Evolutionary conservation across 2,888 invertebrate genomes (phyloP).

Genomic region (Mimachlamys varia): DNA sequence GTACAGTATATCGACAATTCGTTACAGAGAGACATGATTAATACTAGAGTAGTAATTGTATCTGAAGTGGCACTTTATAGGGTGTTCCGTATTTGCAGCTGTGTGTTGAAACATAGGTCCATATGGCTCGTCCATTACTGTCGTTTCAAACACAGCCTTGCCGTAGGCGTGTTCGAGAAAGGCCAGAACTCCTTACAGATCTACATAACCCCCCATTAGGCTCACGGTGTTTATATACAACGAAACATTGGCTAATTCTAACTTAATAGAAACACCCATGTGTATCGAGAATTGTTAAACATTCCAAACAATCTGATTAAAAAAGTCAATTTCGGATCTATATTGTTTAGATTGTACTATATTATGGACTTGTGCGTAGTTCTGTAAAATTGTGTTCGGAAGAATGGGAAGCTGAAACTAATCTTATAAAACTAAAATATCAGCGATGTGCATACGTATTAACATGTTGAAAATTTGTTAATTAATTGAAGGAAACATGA

Average conservation of each 20-base stretch:
- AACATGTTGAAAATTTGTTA: too few species aligned
- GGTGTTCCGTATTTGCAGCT: slow-evolving; percentile 34
- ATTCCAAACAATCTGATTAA: neutral
- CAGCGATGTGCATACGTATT: too few species aligned
- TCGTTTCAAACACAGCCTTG: slow-evolving; percentile 33
- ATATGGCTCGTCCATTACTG: slow-evolving; percentile 36
- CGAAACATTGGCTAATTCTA: slow-evolving; percentile 31
- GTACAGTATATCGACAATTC: neutral
- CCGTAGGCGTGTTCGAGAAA: slow-evolving; percentile 12
- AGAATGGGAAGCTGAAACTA: too few species aligned
- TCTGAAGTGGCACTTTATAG: slow-evolving; percentile 33
- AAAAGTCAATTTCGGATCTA: neutral
- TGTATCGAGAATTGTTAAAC: slow-evolving; percentile 16
- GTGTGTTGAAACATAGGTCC: slow-evolving; percentile 27
- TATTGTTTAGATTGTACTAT: neutral
- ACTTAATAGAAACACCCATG: slow-evolving; percentile 26
- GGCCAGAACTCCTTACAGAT: neutral
- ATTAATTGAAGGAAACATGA: too few species aligned
- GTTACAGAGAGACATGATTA: neutral
- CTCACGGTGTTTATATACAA: slow-evolving; percentile 16
- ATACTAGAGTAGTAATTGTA: slow-evolving; percentile 15
- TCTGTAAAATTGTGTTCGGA: neutral
- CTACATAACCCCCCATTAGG: neutral
- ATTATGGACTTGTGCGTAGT: neutral
- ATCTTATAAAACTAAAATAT: too few species aligned